Base-by-base conservation (phyloP, 2,888 invertebrate species). In the Stratiomys singularior region DNA sequence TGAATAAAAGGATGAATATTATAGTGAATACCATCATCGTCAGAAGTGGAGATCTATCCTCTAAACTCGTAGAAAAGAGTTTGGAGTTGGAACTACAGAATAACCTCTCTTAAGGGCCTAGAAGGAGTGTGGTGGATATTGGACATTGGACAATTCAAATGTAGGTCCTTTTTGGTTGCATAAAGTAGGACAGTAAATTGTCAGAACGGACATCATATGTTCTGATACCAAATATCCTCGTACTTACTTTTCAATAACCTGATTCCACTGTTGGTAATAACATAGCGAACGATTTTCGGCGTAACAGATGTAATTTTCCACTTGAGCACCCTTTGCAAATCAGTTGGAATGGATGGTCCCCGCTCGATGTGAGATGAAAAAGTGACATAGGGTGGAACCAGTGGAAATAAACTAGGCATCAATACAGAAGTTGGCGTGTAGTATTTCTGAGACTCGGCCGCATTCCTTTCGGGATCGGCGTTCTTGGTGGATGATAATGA, bases 281-380 rank as follows among this genome's bases (percentile, higher is more conserved):
- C 95, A 83, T 94, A 93, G 83, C 96, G 93, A 67, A 99, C 96
- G 46, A 99, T 93, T 83, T 95, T 91, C 0, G 99, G 99, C 60
- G 99, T 98, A 71, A 99, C 96, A 0, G 95, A 94, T 81, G 96
- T 97, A 76, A 98, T 89, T 84, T 96, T 95, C 99, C 99, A 99
- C 85, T 96, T 96, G 76, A 99, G 89, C 81, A 94, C 91, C 82
- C 93, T 93, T 81, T 92, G 90, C 82, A 96, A 90, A 1, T 93
- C 91, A 63, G 90, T 85, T 0, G 97, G 96, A 81, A 94, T 85
- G 72, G 86, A 83, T 1, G 89, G 88, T 1, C 88, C 90, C 85
- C 89, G 88, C 76, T 90, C 89, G 79, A 92, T 92, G 84, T 93
- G 92, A 13, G 90, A 88, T 69, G 92, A 91, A 85, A 96, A 96